Base-by-base conservation (phyloP, 2,888 invertebrate species). In the Rosalia funebris region DNA sequence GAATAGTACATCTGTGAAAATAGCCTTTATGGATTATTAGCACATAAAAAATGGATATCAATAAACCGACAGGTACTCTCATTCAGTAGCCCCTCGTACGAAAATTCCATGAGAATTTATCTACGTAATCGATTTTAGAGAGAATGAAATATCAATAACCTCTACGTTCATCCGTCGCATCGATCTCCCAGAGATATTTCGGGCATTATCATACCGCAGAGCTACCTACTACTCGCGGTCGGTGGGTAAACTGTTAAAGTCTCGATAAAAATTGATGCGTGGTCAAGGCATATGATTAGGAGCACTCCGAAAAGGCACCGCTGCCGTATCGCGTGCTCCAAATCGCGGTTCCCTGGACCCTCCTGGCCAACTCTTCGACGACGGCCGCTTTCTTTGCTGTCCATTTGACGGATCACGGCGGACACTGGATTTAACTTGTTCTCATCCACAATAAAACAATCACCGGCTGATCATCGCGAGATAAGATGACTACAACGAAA, bases 401-500 rank as follows among this genome's bases (percentile, higher is more conserved):
- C 64, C 56, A 47, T 36, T 62, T 65, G 66, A 66, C 66, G 64
- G 61, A 66, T 66, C 61, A 66, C 63, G 65, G 61, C 58, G 60
- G 63, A 64, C 63, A 55, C 63, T 48, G 57, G 59, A 66, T 62
- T 62, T 25, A 54, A 54, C 58, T 58, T 58, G 53, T 41, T 45
- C 59, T 48, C 36, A 67, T 75, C 72, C 31, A 42, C 56, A 41
- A 56, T 56, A 56, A 56, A 56, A 60, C 60, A 56, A 60, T 60
- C 60, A 39, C 48, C 34, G 39, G 41, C 60, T 19, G 60, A 60
- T 60, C 54, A 60, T 60, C 60, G 53, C 41, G 15, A 39, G 60
- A 60, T 60, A 60, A 60, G 55, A 45, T 16, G 54, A 54, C 59
- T 47, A 47, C 46, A 41, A 60, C 60, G 39, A 54, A 47, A 54